A percentile compares a stretch with the other conserved stretches of the same genome.
Conservation (phyloP, 2,888 invertebrate genomes). For the Syrphus vitripennis region DNA sequence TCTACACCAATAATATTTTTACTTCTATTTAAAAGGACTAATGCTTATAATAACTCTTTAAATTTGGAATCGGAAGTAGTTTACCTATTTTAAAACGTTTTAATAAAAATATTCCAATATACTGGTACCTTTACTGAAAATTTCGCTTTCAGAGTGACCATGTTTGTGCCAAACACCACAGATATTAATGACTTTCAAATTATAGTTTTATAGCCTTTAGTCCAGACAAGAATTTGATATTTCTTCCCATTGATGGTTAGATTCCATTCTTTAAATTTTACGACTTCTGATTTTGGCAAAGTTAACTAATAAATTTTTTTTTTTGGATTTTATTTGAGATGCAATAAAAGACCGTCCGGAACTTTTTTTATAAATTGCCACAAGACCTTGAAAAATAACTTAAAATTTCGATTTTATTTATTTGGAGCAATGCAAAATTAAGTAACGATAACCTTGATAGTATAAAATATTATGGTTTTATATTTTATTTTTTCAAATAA, state of each 20-base stretch:
- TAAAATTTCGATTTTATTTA: constrained; percentile 8
- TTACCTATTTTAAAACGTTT: no score
- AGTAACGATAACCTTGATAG: constrained; percentile 48
- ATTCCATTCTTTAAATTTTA: neutral
- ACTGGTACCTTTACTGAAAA: no score
- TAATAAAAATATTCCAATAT: no score
- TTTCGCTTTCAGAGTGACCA: no score
- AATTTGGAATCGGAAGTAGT: no score
- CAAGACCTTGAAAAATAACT: constrained; percentile 5
- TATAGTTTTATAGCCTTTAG: neutral
- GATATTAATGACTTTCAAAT: neutral
- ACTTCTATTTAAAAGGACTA: no score
- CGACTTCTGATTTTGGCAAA: neutral
- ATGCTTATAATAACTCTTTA: no score
- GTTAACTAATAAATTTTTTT: neutral
- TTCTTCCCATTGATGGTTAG: neutral
- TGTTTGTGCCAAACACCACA: neutral
- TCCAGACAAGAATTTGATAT: neutral
- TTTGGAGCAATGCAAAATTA: constrained; percentile 5
- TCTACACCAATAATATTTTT: no score
- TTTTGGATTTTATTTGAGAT: neutral
- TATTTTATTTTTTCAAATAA: neutral
- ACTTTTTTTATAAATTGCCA: neutral
- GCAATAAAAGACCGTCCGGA: neutral
- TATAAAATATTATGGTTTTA: neutral